phyloP scores from a whole-genome alignment of 2,113 vertebrate genomes.

The Motacilla alba region DNA sequence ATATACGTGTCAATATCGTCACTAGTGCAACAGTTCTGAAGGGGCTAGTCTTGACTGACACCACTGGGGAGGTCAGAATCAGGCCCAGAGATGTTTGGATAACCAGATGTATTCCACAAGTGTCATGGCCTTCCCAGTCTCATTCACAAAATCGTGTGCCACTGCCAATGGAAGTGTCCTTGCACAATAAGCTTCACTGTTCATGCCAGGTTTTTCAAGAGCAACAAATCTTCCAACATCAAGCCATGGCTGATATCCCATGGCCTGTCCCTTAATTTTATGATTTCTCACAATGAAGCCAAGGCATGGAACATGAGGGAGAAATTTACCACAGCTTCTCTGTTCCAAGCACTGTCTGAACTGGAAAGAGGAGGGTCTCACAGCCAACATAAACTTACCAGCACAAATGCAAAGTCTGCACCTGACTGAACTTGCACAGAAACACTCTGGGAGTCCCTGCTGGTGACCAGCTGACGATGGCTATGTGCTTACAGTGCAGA shows the following conservation, averaged over 20 bases:
- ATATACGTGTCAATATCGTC: fast-evolving
- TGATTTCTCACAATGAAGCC: background rate
- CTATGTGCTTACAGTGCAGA: background rate
- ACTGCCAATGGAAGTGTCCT: background rate
- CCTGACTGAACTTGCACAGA: background rate
- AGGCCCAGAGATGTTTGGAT: background rate
- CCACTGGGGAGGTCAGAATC: background rate
- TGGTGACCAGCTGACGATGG: background rate
- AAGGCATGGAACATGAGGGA: background rate
- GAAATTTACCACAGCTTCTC: background rate
- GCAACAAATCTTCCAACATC: background rate
- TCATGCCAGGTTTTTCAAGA: background rate
- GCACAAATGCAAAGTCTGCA: background rate
- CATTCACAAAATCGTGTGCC: background rate
- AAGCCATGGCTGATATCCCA: background rate
- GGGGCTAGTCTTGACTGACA: background rate
- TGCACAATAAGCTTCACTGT: background rate
- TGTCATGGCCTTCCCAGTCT: background rate
- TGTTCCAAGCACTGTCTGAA: background rate
- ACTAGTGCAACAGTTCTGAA: background rate
- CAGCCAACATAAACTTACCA: background rate
- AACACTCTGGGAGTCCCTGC: background rate
- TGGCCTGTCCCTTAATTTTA: background rate
- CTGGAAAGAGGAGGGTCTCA: background rate
- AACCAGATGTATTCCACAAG: background rate